Base-by-base conservation (phyloP, 2,888 invertebrate genomes). In the Limnephilus lunatus region DNA sequence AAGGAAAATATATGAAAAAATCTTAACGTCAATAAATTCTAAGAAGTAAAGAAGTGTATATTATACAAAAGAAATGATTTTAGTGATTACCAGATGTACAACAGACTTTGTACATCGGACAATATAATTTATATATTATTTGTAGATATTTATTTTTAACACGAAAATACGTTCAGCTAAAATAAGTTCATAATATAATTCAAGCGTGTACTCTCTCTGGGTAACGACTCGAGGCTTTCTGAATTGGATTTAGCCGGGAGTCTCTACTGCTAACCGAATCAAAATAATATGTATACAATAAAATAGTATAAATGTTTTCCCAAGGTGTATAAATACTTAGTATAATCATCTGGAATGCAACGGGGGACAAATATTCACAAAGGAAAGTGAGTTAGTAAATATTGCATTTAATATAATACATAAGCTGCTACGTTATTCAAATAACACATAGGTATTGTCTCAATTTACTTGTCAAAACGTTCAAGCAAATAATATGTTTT, bases 331-430 rank as follows among this genome's bases (percentile, higher is more conserved):
- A 86, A 87, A 90, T 92, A 90, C 88, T 82, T 88, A 90, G 90
- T 82, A 83, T 89, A 90, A 92, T 68, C 68, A 68, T 93, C 90
- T 94, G 94, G 94, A 94, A 94, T 94, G 94, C 94, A 93, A 93
- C 92, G 91, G 92, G 93, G 93, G 92, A 90, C 90, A 92, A 89
- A 80, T 93, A 92, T 93, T 92, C 93, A 93, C 91, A 93, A n/a
- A 89, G 93, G 93, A 93, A 39, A 68, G 81, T 85, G 88, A 85
- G 81, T 90, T 90, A 90, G 80, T 53, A 89, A 81, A 92, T 88
- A 85, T 85, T 91, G 91, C 92, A 89, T 92, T 82, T 90, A 85
- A 39, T 90, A 89, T 89, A 89, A 89, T 89, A 89, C 89, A 89
- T 9, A 82, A 88, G 82, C 82, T 25, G 87, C 87, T 91, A 81